phyloP scores from a whole-genome alignment of 2,113 vertebrate species.

The Leptobrachium leishanense region DNA sequence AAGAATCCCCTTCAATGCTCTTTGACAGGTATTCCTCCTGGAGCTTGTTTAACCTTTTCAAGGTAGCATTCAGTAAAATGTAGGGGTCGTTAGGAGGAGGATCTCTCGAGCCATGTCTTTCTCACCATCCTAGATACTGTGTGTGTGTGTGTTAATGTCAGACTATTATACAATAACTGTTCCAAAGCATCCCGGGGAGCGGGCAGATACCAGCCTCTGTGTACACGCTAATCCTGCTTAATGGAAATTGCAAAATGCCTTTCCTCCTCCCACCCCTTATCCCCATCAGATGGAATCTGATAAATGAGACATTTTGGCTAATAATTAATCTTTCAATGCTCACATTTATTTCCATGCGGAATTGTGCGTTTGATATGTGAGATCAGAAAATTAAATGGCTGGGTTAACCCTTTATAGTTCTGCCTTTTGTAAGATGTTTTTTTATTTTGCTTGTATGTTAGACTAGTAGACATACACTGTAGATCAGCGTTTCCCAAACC shows the following conservation, averaged over 20 bases:
- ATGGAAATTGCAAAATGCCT: conserved; percentile 1
- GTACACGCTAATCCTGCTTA: conserved; percentile 11
- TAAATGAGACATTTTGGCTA: conserved; percentile 34
- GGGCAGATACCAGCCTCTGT: conserved; percentile 1
- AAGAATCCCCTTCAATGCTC: too few relatives aligned
- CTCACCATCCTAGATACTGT: too few relatives aligned
- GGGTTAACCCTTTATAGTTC: conserved; percentile 18
- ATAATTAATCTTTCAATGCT: conserved; percentile 13
- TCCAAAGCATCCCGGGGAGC: background rate
- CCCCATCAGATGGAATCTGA: conserved; percentile 10
- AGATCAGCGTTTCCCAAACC: too few relatives aligned
- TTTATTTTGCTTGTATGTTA: too few relatives aligned
- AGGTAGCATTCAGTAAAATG: too few relatives aligned
- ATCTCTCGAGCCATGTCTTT: too few relatives aligned
- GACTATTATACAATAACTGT: background rate
- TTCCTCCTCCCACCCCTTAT: background rate
- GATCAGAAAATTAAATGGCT: background rate
- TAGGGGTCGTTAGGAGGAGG: too few relatives aligned
- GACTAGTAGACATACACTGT: too few relatives aligned
- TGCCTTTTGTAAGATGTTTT: too few relatives aligned
- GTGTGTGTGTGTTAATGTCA: background rate
- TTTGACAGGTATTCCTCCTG: too few relatives aligned
- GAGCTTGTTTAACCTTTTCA: too few relatives aligned
- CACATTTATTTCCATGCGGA: background rate
- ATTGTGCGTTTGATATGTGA: background rate